These are phyloP conservation scores for human (Homo sapiens) DNA, from an alignment of 2,113 vertebrate genomes.

Conservation along the genomic window GRCh38 chr9:128119001-128119500, in stretches of 20 bases:
- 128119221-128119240: background rate
- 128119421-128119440: fast-evolving
- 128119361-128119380: background rate
- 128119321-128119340: background rate
- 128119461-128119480: background rate
- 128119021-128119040: too few relatives aligned
- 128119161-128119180: fast-evolving
- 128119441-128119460: background rate
- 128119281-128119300: background rate
- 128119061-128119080: too few relatives aligned
- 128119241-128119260: background rate
- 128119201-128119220: background rate
- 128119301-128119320: background rate
- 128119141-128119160: fast-evolving
- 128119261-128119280: background rate
- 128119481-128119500: fast-evolving
- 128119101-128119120: too few relatives aligned
- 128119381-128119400: background rate
- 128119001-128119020: background rate
- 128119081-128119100: too few relatives aligned
- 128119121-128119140: background rate
- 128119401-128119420: too few relatives aligned
- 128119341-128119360: background rate
- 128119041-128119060: too few relatives aligned
- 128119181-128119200: background rate